Evolutionary conservation across 2,797 vertebrate genomes (phyloP).

Genomic region (Cercopithecus hamlyni): DNA sequence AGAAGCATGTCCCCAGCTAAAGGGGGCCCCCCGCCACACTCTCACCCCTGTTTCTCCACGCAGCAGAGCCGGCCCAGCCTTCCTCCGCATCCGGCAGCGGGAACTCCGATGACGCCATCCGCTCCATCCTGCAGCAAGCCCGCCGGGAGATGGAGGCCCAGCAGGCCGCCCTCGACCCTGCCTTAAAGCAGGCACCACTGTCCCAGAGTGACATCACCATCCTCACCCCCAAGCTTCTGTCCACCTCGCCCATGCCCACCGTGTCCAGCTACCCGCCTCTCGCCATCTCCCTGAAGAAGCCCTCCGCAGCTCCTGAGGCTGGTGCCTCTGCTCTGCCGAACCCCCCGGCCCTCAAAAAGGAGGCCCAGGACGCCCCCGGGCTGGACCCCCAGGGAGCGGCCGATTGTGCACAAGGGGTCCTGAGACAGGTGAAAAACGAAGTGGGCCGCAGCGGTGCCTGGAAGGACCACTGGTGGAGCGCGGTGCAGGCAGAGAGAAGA

Average conservation of each 20-base stretch:
- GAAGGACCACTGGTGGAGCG: constrained; percentile 97
- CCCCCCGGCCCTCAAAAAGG: constrained; percentile 89
- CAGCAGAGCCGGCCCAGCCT: constrained; percentile 92
- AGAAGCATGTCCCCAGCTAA: accelerated
- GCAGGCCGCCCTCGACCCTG: constrained; percentile 93
- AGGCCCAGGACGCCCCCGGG: constrained; percentile 86
- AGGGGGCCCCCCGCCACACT: accelerated
- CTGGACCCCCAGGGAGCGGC: constrained; percentile 86
- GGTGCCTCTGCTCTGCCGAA: constrained; percentile 86
- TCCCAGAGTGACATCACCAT: constrained; percentile 89
- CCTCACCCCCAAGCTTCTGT: constrained; percentile 89
- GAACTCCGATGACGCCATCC: constrained; percentile 95
- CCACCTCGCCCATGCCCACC: constrained; percentile 86
- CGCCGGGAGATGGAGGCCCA: constrained; percentile 98
- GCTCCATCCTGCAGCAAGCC: constrained; percentile 96
- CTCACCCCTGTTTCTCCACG: constrained; percentile 64
- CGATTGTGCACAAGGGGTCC: constrained; percentile 86
- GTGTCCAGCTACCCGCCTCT: constrained; percentile 92
- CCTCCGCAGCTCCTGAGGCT: constrained; percentile 90
- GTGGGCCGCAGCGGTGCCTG: constrained; percentile 90
- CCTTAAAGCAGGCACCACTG: constrained; percentile 91
- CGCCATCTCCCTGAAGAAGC: constrained; percentile 94
- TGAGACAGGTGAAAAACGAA: constrained; percentile 89
- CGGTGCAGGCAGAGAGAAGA: constrained; percentile 91
- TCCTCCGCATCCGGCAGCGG: constrained; percentile 90